Base-by-base conservation (phyloP, 2,888 invertebrate genomes). In the Metallyticus violacea region DNA sequence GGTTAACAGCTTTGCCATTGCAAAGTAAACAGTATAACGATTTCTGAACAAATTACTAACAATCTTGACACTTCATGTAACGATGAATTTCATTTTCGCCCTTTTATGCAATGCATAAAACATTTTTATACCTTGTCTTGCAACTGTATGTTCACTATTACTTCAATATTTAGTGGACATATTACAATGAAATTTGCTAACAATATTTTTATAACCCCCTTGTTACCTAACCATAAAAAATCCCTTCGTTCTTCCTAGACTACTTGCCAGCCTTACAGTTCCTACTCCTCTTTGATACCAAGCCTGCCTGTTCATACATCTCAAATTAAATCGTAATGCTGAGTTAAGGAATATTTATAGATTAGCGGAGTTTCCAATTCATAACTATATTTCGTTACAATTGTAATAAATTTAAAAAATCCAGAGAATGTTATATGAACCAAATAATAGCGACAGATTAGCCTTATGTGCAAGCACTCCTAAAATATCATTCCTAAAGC, bases 81-180 rank as follows among this genome's bases (percentile, higher is more conserved):
- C 77, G 62, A 83, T 28, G n/a, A 6, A 62, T 83, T 83, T 83
- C 83, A 83, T 83, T 83, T 83, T 83, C 77, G 83, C 28, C 83
- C 83, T 77, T 7, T 83, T 83, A 29, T 83, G 25, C 27, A 83
- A 83, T 5, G 77, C 27, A 83, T 28, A 29, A 28, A 83, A 83
- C 83, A 83, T 83, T 26, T 6, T 83, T 62, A 62, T 15, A 0
- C 15, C 40, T 2, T 62, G 4, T 40, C 40, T 62, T 62, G 9
- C 1, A 22, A 15, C 15, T 62, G 15, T 40, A 62, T 62, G 15
- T 62, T 62, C 22, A 15, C 7, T 62, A 22, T 62, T 62, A 2
- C 2, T 62, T 62, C 22, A 62, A 3, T 62, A 62, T 62, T 62
- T 22, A 4, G 22, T 62, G 40, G 15, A 62, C 40, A 62, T 62